phyloP scores from a whole-genome alignment of 2,888 invertebrate species.

The Atherix ibis region DNA sequence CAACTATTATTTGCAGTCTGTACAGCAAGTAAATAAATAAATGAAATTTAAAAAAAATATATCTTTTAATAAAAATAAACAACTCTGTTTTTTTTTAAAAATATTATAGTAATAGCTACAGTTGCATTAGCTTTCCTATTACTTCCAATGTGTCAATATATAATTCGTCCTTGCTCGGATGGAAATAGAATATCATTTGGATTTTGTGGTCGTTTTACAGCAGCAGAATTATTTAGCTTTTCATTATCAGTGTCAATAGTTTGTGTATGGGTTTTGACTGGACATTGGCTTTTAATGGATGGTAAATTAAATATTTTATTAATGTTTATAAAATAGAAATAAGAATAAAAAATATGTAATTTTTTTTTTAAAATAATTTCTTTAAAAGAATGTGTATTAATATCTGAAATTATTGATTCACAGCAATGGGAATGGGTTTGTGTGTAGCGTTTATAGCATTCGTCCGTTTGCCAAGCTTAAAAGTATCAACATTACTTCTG shows the following conservation, averaged over 20 bases:
- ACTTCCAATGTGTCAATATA: conserved; percentile 94
- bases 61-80: no score
- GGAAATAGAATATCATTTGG: conserved; percentile 77
- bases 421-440: conserved; percentile 95
- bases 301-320: conserved; percentile 35
- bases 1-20: conserved; percentile 92
- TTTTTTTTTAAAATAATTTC: no score
- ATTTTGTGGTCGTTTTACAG: conserved; percentile 84
- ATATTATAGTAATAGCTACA: conserved; percentile 72
- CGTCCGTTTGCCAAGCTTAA: conserved; percentile 86
- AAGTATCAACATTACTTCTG: conserved; percentile 84
- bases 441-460: conserved; percentile 97
- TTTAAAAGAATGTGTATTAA: neutral
- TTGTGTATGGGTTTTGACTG: conserved; percentile 93
- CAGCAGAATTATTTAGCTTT: conserved; percentile 86
- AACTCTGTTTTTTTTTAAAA: no score
- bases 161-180: conserved; percentile 70
- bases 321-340: no score
- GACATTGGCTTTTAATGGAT: conserved; percentile 97
- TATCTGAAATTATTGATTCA: conserved; percentile 14
- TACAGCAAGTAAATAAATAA: conserved; percentile 74
- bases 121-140: conserved; percentile 91
- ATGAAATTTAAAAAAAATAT: neutral
- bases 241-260: conserved; percentile 84
- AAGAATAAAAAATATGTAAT: no score